Base-by-base conservation (phyloP, 1,140 invertebrate genomes). In the Marisa cornuarietis region DNA sequence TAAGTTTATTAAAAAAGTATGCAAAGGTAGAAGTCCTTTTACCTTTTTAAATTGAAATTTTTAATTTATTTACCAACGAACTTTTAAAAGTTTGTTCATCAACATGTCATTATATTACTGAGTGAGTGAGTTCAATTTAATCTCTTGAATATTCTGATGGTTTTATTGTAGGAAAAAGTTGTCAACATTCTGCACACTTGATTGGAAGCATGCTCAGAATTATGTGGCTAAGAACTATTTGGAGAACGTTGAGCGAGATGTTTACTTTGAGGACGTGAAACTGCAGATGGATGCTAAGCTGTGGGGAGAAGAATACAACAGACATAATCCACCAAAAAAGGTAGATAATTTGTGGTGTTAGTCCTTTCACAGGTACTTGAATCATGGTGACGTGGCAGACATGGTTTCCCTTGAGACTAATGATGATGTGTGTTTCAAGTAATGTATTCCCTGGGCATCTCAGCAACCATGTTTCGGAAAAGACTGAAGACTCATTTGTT, bases 221-320 rank as follows among this genome's bases (percentile, higher is more conserved):
- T 94, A 93, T 86, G 93, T 94, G 31, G 93, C 92, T 58, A 94
- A 94, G 83, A 82, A 88, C 11, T 94, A 94, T 87, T 93, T 93
- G 86, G 89, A 91, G 75, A 83, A 87, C 42, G 92, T 93, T 0
- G 90, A 91, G 73, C 81, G 91, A 31, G 85, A 90, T 22, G 91
- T 92, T 10, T 93, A 94, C 82, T 93, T 93, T 87, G 91, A 93
- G 81, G 93, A 94, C 88, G 92, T 93, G 26, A 91, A 90, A 76
- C 86, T 94, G 26, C 93, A 94, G 88, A 94, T 94, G 93, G 93
- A 93, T 87, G 92, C 93, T 20, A 94, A 94, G 84, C 84, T 94
- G 26, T 94, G 93, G 93, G 93, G 92, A 16, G 93, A 93, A 86
- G 93, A 93, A 81, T 94, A 91, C 85, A 93, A 93, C 84, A 82